phyloP scores from a whole-genome alignment of 2,797 vertebrate species.

The Danionella dracula region DNA sequence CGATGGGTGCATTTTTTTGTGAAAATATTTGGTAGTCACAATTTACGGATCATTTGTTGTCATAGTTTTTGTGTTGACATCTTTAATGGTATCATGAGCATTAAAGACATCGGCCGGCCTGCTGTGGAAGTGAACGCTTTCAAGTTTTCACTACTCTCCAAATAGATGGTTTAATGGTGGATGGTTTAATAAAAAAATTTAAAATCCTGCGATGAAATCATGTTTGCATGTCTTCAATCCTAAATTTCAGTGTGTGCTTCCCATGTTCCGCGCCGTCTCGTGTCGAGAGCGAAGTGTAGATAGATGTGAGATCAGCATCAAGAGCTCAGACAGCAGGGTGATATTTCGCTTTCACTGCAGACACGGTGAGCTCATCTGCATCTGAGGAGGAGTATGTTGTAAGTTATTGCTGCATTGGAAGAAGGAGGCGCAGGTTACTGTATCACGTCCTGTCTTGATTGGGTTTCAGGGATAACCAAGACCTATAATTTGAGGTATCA shows the following conservation, averaged over 20 bases:
- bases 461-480: conserved; percentile 81
- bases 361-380: conserved; percentile 71
- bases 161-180: too few species aligned
- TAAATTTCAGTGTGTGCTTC: conserved; percentile 75
- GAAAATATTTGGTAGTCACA: too few species aligned
- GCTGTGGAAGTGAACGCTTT: too few species aligned
- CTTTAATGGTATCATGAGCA: too few species aligned
- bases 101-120: too few species aligned
- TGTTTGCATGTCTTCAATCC: too few species aligned
- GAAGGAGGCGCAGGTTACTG: not conserved
- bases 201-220: too few species aligned
- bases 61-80: too few species aligned
- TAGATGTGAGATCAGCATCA: conserved; percentile 76
- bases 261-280: conserved; percentile 79
- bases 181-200: too few species aligned
- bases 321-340: conserved; percentile 57
- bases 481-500: conserved; percentile 83
- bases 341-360: conserved; percentile 83
- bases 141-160: too few species aligned
- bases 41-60: too few species aligned
- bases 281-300: conserved; percentile 84
- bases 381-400: not conserved
- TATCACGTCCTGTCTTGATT: not conserved
- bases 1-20: too few species aligned
- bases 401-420: not conserved